Evolutionary conservation across 1,140 invertebrate genomes (phyloP), one percentile per base, ranked within the genome.

Genomic region (Chrysoperla carnea): DNA sequence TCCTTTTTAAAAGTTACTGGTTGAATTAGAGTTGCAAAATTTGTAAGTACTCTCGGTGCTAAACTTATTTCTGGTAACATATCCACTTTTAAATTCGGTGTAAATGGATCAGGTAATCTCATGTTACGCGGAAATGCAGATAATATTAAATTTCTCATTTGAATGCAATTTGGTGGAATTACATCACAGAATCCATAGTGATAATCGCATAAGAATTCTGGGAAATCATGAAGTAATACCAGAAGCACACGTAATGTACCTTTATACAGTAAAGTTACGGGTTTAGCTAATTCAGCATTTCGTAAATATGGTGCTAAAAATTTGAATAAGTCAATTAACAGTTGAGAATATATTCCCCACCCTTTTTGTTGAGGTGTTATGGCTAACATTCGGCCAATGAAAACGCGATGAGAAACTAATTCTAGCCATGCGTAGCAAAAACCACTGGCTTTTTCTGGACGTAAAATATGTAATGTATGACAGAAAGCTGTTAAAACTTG

Each of bases 111-210:
- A 0, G 95, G 95, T 37, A 99, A 68, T 8, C 92, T 69, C 93
- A 99, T 98, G 51, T 93, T 95, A 31, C 93, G 70, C 9, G 96
- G 95, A 55, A 96, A 99, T 7, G 96, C 95, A 13, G 91, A 95
- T 36, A 99, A 66, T 39, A 99, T 94, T 7, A 99, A 67, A 61
- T 99, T 99, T 33, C 95, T 75, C 89, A 99, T 94, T 62, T 97
- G 94, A 51, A 99, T 94, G 58, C 95, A 99, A 60, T 99, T 99
- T 1, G 93, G 86, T 47, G 95, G 94, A 54, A 99, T 98, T 36
- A 91, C 91, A 64, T 99, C 95, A 62, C 95, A 98, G 63, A 99
- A 96, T n/a, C 88, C 85, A 58, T 97, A 98, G 59, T 99, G 92
- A 60, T 97, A 99, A 56, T 99, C 95, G 58, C 93, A 97, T 15